These are phyloP conservation scores for Lampris incognitus DNA, from an alignment of 2,113 vertebrate species.

Conservation along the genomic window DNA sequence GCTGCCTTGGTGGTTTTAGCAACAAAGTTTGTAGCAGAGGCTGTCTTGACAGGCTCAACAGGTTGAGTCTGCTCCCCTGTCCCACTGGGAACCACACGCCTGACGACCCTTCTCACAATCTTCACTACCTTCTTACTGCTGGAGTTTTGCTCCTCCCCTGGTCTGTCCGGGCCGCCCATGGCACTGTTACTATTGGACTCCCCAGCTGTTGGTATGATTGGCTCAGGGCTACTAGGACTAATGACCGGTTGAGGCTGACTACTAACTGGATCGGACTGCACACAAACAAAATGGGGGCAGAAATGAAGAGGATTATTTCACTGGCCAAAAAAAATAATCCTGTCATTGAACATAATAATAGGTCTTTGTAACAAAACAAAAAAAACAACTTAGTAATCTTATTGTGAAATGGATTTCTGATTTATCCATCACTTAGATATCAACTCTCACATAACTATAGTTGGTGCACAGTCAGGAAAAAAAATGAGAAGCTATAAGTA, in stretches of 20 bases:
- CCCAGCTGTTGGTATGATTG: slow-evolving; percentile 39
- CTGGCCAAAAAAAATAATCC: background rate
- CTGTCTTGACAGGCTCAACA: slow-evolving; percentile 27
- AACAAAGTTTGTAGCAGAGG: slow-evolving; percentile 32
- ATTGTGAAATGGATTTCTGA: too few relatives aligned
- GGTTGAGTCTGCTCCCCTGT: slow-evolving; percentile 67
- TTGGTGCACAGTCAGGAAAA: too few relatives aligned
- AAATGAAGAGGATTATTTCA: slow-evolving; percentile 30
- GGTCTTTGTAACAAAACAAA: background rate
- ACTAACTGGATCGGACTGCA: slow-evolving; percentile 77
- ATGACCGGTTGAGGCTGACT: slow-evolving; percentile 54
- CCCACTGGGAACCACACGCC: slow-evolving; percentile 82
- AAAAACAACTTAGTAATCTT: background rate
- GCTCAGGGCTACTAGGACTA: slow-evolving; percentile 49
- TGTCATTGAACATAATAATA: slow-evolving; percentile 2
- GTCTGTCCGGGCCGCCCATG: slow-evolving; percentile 59
- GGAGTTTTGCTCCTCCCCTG: slow-evolving; percentile 72
- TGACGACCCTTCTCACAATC: slow-evolving; percentile 85
- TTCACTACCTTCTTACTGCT: slow-evolving; percentile 83
- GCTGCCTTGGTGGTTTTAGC: slow-evolving; percentile 39
- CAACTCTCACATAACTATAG: too few relatives aligned
- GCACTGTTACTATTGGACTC: slow-evolving; percentile 36
- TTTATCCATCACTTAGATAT: too few relatives aligned
- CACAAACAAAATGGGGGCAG: slow-evolving; percentile 49
- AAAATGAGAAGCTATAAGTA: too few relatives aligned